phyloP scores from a whole-genome alignment of 2,797 vertebrate genomes.

The Lacerta bilineata region DNA sequence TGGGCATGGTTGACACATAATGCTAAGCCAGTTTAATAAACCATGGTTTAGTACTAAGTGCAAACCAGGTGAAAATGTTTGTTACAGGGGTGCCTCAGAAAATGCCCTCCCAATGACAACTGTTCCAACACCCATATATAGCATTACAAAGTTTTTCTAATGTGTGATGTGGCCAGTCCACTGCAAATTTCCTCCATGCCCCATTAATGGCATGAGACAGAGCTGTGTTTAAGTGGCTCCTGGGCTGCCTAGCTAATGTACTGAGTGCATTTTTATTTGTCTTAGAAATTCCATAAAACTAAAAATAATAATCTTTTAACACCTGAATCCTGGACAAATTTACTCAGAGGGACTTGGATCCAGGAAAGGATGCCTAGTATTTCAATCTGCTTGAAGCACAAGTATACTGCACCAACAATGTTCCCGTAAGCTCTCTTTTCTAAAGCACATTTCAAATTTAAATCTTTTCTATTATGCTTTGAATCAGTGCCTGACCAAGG shows the following conservation, averaged over 20 bases:
- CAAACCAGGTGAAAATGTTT: neutral
- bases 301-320: neutral
- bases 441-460: slow-evolving; percentile 42
- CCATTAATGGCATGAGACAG: neutral
- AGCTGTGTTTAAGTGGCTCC: neutral
- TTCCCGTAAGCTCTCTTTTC: slow-evolving; percentile 32
- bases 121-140: neutral
- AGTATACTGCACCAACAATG: neutral
- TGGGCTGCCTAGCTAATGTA: neutral
- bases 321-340: neutral
- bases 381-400: slow-evolving; percentile 36
- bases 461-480: slow-evolving; percentile 42
- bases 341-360: neutral
- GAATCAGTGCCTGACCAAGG: slow-evolving; percentile 48
- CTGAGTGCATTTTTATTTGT: neutral
- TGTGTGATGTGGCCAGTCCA: neutral
- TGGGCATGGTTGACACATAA: no score
- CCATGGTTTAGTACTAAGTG: neutral
- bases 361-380: slow-evolving; percentile 33
- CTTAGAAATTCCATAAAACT: neutral
- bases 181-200: neutral
- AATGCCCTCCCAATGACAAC: neutral
- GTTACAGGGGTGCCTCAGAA: neutral
- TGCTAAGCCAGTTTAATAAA: neutral
- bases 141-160: no score